Evolutionary conservation across 2,888 invertebrate genomes (phyloP).

Genomic region (Heteropelma amictum): DNA sequence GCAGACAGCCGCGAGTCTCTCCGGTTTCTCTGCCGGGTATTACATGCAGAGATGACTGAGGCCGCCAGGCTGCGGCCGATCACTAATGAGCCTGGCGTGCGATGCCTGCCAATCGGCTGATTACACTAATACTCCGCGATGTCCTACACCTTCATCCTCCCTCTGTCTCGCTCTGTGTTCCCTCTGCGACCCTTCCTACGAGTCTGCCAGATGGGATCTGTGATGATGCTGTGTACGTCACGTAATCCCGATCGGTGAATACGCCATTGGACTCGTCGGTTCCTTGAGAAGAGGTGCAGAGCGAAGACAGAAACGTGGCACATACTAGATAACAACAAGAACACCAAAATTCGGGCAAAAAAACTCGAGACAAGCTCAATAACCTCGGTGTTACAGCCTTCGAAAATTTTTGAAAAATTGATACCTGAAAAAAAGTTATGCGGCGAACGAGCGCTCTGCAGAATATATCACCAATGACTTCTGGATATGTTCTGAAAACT

Average conservation of each 20-base stretch:
- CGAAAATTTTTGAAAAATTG: too few relatives aligned
- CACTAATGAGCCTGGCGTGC: conserved; percentile 60
- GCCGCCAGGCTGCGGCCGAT: conserved; percentile 47
- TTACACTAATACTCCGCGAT: conserved; percentile 53
- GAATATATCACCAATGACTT: too few relatives aligned
- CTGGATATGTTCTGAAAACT: too few relatives aligned
- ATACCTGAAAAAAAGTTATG: too few relatives aligned
- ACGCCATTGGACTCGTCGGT: conserved; percentile 13
- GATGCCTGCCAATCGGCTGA: conserved; percentile 60
- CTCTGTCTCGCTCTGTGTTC: conserved; percentile 1
- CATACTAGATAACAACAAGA: too few relatives aligned
- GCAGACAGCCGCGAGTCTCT: conserved; percentile 23
- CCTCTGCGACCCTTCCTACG: conserved; percentile 6
- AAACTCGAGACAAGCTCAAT: too few relatives aligned
- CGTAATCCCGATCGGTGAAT: conserved; percentile 46
- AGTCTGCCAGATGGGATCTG: conserved; percentile 40
- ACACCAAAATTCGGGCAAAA: too few relatives aligned
- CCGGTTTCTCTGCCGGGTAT: neutral
- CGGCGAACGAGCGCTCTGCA: too few relatives aligned
- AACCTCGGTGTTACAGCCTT: too few relatives aligned
- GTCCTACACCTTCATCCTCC: conserved; percentile 36
- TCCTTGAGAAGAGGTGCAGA: too few relatives aligned
- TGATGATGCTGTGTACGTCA: conserved; percentile 23
- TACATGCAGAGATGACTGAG: neutral
- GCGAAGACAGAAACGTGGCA: too few relatives aligned